phyloP scores from a whole-genome alignment of 2,888 invertebrate species.

The Schizotus pectinicornis region DNA sequence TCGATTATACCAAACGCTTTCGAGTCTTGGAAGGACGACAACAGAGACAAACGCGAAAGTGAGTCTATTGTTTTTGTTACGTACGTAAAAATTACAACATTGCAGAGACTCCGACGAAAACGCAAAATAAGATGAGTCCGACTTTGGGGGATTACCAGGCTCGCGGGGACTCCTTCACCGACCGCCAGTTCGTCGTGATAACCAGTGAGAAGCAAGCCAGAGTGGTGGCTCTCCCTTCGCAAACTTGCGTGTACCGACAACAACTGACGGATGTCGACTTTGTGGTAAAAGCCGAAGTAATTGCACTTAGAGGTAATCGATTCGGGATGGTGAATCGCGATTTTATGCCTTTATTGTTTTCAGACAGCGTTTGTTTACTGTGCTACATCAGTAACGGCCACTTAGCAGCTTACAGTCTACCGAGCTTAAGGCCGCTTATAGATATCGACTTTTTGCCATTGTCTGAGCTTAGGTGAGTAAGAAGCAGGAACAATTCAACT shows the following conservation, averaged over 20 bases:
- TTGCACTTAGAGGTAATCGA: conserved; percentile 83
- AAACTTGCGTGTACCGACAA: conserved; percentile 92
- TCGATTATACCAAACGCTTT: conserved; percentile 87
- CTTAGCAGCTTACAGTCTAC: conserved; percentile 92
- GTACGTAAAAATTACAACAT: not conserved
- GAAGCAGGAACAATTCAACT: conserved; percentile 12
- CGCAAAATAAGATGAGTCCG: conserved; percentile 76
- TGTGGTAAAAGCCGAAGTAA: conserved; percentile 93
- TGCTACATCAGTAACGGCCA: conserved; percentile 95
- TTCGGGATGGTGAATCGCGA: not conserved
- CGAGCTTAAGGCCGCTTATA: conserved; percentile 90
- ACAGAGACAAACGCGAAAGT: conserved; percentile 64
- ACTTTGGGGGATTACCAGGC: conserved; percentile 65
- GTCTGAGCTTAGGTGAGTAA: conserved; percentile 86
- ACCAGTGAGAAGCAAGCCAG: conserved; percentile 95
- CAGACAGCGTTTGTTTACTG: conserved; percentile 94
- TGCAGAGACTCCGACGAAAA: conserved; percentile 71
- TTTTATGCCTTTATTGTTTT: conserved; percentile 44
- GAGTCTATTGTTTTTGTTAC: conserved; percentile 38
- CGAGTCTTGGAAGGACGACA: conserved; percentile 93
- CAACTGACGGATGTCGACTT: conserved; percentile 92
- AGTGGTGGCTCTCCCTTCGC: conserved; percentile 92
- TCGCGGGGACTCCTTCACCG: conserved; percentile 64
- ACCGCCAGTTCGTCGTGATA: conserved; percentile 91
- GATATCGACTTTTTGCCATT: conserved; percentile 94